Conservation (phyloP, 2,797 vertebrate genomes). For the Hirundo rustica region DNA sequence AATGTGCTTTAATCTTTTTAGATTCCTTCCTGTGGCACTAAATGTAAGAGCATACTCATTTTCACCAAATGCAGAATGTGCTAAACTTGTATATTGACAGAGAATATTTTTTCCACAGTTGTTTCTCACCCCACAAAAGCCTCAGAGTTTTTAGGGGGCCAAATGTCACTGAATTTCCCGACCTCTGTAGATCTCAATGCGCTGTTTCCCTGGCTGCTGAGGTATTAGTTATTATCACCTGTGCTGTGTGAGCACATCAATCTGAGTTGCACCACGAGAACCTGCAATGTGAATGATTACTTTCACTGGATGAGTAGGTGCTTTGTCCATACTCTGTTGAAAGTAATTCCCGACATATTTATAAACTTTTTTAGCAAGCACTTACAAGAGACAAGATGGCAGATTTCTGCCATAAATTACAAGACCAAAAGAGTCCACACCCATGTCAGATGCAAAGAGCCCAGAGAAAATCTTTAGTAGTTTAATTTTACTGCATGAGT, state of each 20-base stretch:
- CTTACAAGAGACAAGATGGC: background rate
- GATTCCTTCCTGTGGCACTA: background rate
- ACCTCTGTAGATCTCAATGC: background rate
- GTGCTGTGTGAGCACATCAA: background rate
- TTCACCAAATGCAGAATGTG: background rate
- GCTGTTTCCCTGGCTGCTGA: background rate
- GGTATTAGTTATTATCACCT: background rate
- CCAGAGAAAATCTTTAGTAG: background rate
- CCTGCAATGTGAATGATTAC: background rate
- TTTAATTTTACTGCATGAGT: background rate
- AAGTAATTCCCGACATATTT: background rate
- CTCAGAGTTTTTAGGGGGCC: background rate
- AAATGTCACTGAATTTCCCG: background rate
- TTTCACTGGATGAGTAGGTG: background rate
- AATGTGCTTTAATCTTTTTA: background rate
- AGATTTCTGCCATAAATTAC: background rate
- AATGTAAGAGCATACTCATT: background rate
- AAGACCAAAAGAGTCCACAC: background rate
- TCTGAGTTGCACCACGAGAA: background rate
- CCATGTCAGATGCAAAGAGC: background rate
- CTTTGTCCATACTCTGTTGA: background rate
- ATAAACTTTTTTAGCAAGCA: background rate
- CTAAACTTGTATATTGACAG: background rate
- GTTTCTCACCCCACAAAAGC: background rate
- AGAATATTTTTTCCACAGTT: background rate